These are phyloP conservation scores for Phania funesta DNA, from an alignment of 2,888 invertebrate genomes.

Conservation along the genomic window DNA sequence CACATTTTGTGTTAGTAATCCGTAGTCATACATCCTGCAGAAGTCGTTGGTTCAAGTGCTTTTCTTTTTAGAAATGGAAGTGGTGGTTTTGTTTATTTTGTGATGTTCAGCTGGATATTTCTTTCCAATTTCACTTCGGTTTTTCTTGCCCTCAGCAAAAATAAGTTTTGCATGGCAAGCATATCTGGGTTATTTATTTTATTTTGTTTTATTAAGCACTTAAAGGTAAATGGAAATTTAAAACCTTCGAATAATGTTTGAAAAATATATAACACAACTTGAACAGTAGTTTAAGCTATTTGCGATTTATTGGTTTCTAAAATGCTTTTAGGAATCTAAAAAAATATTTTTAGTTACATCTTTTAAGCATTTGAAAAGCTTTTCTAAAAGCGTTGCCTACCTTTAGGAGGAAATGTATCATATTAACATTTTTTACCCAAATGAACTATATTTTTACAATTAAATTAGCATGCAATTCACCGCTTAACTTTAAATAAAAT, in stretches of 20 bases:
- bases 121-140: slow-evolving; percentile 1
- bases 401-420: no score
- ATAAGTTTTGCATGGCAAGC: slow-evolving; percentile 9
- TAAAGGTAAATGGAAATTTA: background rate
- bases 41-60: background rate
- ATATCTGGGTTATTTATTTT: background rate
- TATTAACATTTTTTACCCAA: no score
- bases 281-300: background rate
- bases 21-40: background rate
- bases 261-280: background rate
- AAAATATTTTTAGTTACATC: background rate
- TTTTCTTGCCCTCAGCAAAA: background rate
- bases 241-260: no score
- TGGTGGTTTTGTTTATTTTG: background rate
- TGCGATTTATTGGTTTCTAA: background rate
- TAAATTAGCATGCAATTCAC: no score
- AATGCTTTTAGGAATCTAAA: background rate
- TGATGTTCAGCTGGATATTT: background rate
- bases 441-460: no score
- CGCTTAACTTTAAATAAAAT: no score
- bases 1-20: background rate
- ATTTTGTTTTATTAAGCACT: background rate
- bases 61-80: background rate
- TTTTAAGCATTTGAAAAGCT: no score
- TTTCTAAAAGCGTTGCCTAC: no score